Evolutionary conservation across 2,888 invertebrate genomes (phyloP), one percentile per base, ranked within the genome.

Genomic region (Caradrina clavipalpis): DNA sequence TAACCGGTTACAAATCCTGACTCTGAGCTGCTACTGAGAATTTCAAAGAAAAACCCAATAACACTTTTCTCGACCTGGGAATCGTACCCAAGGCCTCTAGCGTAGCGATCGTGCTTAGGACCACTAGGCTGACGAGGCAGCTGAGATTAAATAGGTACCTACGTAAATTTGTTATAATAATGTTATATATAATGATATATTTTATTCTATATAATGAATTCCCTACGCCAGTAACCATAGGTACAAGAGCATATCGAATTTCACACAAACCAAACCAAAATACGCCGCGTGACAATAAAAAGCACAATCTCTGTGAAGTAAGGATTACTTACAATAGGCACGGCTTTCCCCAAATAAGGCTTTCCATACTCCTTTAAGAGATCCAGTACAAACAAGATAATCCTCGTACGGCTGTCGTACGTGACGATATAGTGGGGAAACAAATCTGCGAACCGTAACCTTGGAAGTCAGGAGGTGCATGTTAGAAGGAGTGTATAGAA

Each of bases 381-480:
- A 87, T 86, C 76, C 78, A 79, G 76, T 72, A 81, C 86, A 84
- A 86, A 86, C 80, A 85, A 79, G 85, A 86, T 88, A 85, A 88
- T 86, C 83, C 78, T 50, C 68, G 13, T 82, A 73, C 78, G 73
- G 69, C 78, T 81, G 76, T 76, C 66, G 80, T 78, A 85, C 85
- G 84, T 86, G 84, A 85, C 82, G 64, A 79, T 81, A 81, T 74
- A 77, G 69, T 78, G 65, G 54, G 75, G 70, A 83, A 87, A 85
- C 84, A 86, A 87, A 89, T 89, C 87, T 86, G 74, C 65, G 81
- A 82, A 78, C 76, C 63, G 70, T 76, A 69, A 81, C 76, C 68
- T 70, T 76, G 73, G 69, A 76, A 82, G 77, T 80, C 81, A 82
- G 78, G 72, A 79, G 80, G 80, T 84, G 86, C 86, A 86, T 78